Base-by-base conservation (phyloP, 2,113 vertebrate genomes). In the Halichoerus grypus region DNA sequence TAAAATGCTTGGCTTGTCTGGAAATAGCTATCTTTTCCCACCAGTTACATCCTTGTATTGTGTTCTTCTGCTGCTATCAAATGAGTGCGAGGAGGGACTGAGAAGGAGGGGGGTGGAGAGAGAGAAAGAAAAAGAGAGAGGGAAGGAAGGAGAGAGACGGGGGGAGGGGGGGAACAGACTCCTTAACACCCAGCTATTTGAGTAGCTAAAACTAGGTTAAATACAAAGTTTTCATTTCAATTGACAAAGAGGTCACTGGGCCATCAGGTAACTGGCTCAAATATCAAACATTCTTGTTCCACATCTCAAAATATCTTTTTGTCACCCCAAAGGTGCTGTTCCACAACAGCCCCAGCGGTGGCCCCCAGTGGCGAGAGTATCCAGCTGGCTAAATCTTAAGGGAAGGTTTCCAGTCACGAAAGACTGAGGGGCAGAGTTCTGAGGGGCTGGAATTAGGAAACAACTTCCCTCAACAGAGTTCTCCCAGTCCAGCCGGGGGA, bases 231-330 rank as follows among this genome's bases (percentile, higher is more conserved):
- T 90, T 97, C 91, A n/a, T 97, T 98, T 98, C 96, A 97, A 96
- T 88, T 97, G 96, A 97, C 90, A 74, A 97, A 53, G 77, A 96
- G 97, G 98, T 97, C 96, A 98, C 91, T 97, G 91, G 98, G 97
- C 97, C 97, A 98, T 97, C 97, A 85, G 98, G 97, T 98, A 98
- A 98, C 95, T 97, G 97, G 98, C 76, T 88, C 96, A 98, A 92
- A 95, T 42, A 95, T 59, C 87, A 96, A 97, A 94, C 18, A 85
- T 96, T 97, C 51, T 92, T 71, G 77, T n/a, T 96, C 81, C 33
- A 24, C 46, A 85, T 95, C 42, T 96, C 69, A 82, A 88, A 95
- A 94, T 85, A 85, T n/a, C 53, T 22, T 91, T 81, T 91, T 81
- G 91, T 87, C n/a, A 87, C 55, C 53, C 28, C 19, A 74, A 91